Evolutionary conservation across 2,113 vertebrate species (phyloP), one percentile per base, ranked within the genome.

Genomic region (Nothocercus julius): DNA sequence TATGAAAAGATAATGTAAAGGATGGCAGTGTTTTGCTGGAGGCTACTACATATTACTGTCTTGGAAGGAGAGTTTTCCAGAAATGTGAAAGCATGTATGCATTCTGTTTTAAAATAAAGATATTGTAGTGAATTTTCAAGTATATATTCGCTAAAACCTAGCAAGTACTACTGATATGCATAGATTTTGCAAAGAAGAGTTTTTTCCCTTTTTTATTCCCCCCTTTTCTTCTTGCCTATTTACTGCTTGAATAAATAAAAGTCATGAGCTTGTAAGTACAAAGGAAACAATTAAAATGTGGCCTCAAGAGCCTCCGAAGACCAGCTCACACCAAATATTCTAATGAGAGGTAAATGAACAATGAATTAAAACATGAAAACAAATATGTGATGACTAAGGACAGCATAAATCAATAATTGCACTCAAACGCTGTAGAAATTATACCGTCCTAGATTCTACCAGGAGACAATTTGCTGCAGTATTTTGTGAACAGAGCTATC

Each of bases 401-500:
- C 91, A 88, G 70, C 82, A 83, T 89, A 95, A 96, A 97, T 97
- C 91, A 69, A 96, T 97, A 97, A 97, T 94, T 97, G 62, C 79
- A 93, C 78, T 95, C 51, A 68, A 91, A 77, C 90, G 93, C 88
- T 95, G 90, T 94, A 83, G 83, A 98, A 96, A 96, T 97, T 78
- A 92, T 42, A 72, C 88, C 66, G 64, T 92, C 89, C 90, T 92
- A 68, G 82, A 96, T 94, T 94, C 86, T 94, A 93, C 63, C 64
- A 87, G 53, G 86, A 97, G 95, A 96, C 62, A 90, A 92, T 97
- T 97, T 97, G 95, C 95, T 97, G 96, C 96, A 97, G 96, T 82
- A 91, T 97, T 97, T 97, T 98, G 93, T 94, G 95, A 97, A 94
- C 96, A 96, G 94, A 90, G 82, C 85, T 98, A 95, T 96, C 97